Base-by-base conservation (phyloP, 2,113 vertebrate genomes). In the Toxotes jaculatrix region DNA sequence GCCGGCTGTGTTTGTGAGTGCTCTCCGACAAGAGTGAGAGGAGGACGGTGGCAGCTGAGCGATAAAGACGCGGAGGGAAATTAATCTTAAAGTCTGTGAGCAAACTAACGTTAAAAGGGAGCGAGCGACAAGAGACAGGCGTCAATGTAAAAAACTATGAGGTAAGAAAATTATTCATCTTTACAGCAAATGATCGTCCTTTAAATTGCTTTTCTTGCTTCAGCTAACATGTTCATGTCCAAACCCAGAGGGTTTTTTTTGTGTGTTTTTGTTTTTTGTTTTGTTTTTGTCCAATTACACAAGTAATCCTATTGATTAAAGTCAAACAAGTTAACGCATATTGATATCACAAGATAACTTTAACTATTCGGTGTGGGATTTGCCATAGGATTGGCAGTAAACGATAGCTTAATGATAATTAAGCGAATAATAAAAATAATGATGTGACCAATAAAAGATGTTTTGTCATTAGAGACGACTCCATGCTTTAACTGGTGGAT, bases 81-180 rank as follows among this genome's bases (percentile, higher is more conserved):
- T 67, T 1, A 42, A 57, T 4, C 1, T 16, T 17, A 27, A 49
- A 34, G 51, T 40, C 38, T 36, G 5, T 0, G 45, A 40, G 61
- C 13, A 0, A 55, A 45, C 17, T 5, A 17, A 74, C 38, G 32
- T 47, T 45, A 13, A 53, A 68, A 76, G 32, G 38, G 60, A 27
- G 53, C 21, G 68, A 59, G 17, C 19, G 7, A 31, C 7, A 13
- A 34, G n/a, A 70, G 40, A 49, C 8, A 32, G 45, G 66, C 51
- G 59, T 56, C 17, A 53, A 66, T 43, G 3, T 61, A 21, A 32
- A 2, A 42, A 74, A 61, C 56, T n/a, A 84, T 77, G 40, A 89
- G 89, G 89, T 89, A 74, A 76, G 68, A 36, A 42, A 4, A 7
- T 13, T 14, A 53, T 19, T 31, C 5, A 5, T 40, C 5, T 42